Conservation (phyloP, 2,797 vertebrate species). For the Sebastes minor region DNA sequence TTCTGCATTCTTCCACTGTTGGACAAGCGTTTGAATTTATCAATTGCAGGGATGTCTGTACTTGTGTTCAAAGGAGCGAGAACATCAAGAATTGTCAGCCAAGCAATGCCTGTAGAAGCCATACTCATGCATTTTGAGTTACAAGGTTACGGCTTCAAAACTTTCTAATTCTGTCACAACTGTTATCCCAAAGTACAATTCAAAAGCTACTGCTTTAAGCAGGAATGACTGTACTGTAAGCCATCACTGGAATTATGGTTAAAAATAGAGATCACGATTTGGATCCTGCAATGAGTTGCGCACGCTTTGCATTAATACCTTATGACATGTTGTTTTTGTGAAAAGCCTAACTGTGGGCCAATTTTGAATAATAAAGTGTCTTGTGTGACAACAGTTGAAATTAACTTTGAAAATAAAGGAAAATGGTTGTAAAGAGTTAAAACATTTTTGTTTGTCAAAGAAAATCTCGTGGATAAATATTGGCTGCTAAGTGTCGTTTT, state of each 20-base stretch:
- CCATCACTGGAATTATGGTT: conserved; percentile 35
- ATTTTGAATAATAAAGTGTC: conserved; percentile 47
- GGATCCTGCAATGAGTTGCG: conserved; percentile 29
- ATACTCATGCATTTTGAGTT: conserved; percentile 38
- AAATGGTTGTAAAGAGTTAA: background rate
- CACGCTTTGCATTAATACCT: conserved; percentile 59
- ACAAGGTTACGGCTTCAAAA: conserved; percentile 62
- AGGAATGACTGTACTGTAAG: conserved; percentile 29
- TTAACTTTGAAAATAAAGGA: conserved; percentile 2
- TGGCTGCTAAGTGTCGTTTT: background rate
- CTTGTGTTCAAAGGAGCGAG: conserved; percentile 49
- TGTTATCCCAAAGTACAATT: conserved; percentile 52
- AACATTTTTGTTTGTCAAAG: conserved; percentile 2
- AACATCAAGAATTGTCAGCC: conserved; percentile 54
- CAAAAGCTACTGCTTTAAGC: conserved; percentile 46
- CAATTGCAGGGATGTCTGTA: conserved; percentile 19
- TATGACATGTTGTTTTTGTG: conserved; percentile 59
- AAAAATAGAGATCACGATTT: conserved; percentile 59
- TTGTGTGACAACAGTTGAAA: conserved; percentile 31
- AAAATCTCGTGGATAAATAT: conserved; percentile 1
- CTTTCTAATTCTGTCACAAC: conserved; percentile 60
- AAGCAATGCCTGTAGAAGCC: conserved; percentile 34
- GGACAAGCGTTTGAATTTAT: conserved; percentile 36
- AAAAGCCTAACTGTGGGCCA: conserved; percentile 29
- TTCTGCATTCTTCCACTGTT: conserved; percentile 6